Evolutionary conservation across 2,888 invertebrate species (phyloP).

Genomic region (Arctia plantaginis): DNA sequence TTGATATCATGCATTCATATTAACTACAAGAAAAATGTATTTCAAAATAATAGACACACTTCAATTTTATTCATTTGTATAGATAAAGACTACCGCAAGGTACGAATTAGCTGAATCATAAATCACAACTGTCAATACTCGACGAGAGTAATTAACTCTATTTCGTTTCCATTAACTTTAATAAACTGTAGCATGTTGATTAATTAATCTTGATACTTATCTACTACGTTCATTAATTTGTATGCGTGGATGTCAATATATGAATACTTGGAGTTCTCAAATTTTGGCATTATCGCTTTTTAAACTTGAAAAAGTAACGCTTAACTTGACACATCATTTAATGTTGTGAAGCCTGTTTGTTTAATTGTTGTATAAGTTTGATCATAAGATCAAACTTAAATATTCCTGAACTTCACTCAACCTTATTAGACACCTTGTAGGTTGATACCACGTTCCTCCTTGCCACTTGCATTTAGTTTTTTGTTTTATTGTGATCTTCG

Average conservation of each 20-base stretch:
- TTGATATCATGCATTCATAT: too few relatives aligned
- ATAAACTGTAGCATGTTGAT: conserved; percentile 20
- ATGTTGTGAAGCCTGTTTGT: neutral
- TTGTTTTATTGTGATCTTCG: too few relatives aligned
- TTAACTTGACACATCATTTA: neutral
- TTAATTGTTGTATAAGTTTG: too few relatives aligned
- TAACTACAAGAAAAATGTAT: too few relatives aligned
- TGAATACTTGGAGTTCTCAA: neutral
- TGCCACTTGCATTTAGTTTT: too few relatives aligned
- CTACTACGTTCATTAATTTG: neutral
- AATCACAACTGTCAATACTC: conserved; percentile 22
- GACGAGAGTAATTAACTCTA: conserved; percentile 29
- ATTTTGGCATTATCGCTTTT: neutral
- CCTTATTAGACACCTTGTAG: too few relatives aligned
- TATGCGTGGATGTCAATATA: neutral
- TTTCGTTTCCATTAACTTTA: conserved; percentile 21
- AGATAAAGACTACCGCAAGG: neutral
- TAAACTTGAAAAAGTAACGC: too few relatives aligned
- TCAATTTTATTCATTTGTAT: neutral
- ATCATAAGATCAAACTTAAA: too few relatives aligned
- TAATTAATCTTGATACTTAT: conserved; percentile 19
- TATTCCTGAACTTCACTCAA: too few relatives aligned
- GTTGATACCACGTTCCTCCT: too few relatives aligned
- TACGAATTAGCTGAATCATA: neutral
- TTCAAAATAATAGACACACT: too few relatives aligned